Evolutionary conservation across 2,888 invertebrate genomes (phyloP), one percentile per base, ranked within the genome.

Genomic region (Isoperla grammatica): DNA sequence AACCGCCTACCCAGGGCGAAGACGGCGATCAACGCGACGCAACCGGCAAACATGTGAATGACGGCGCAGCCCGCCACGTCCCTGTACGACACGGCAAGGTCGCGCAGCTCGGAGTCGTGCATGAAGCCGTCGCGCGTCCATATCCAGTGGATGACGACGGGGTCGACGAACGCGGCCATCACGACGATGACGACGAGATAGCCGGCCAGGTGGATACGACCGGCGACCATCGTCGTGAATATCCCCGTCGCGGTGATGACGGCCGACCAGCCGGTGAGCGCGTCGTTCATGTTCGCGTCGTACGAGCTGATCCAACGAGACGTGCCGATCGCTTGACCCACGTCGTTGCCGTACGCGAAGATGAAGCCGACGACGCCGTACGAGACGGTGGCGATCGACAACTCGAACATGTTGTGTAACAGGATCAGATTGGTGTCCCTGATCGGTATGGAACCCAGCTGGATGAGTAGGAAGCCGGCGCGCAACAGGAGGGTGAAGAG

Each of bases 81-180:
- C 39, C 67, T 68, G 43, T 73, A 69, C 1, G 60, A 46, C 0
- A 73, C 72, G 12, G 61, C 9, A 45, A 53, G 20, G 12, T 49
- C 37, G n/a, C 12, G 17, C 8, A 56, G 29, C 45, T 11, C 60
- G 2, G 15, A 39, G 17, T 65, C 66, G 2, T 59, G 61, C 71
- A 75, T 71, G 72, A 74, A 74, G 9, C 74, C 74, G 2, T 67
- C 42, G 1, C 64, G 55, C 12, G 69, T 68, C 72, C 73, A 73
- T n/a, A 69, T 65, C 74, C 74, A 75, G 60, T 72, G 72, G 19
- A 75, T 69, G 6, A 72, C 40, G 2, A 75, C 56, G 0, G 74
- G 74, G 58, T 72, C 71, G 37, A 71, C 55, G 5, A 73, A 4
- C 0, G 68, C 69, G 2, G 71, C 67, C 9, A 71, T 64, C 1